Conservation (phyloP, 2,888 invertebrate species). For the Drosophila prolongata region DNA sequence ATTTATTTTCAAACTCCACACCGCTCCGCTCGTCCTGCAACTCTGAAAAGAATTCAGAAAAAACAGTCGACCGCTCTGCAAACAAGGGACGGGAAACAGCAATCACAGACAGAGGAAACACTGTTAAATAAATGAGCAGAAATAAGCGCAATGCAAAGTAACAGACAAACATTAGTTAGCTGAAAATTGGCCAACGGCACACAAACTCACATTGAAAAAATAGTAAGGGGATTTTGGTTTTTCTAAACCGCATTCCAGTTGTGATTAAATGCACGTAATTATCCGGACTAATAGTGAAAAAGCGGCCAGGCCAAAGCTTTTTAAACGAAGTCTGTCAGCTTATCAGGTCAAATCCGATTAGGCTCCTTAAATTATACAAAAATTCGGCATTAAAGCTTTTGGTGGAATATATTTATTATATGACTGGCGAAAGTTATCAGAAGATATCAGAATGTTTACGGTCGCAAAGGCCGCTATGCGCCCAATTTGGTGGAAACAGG, state of each 20-base stretch:
- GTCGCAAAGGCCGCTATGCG: conserved; percentile 10
- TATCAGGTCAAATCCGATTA: conserved; percentile 33
- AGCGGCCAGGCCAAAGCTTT: conserved; percentile 10
- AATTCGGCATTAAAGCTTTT: conserved; percentile 6
- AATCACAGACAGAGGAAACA: conserved; percentile 25
- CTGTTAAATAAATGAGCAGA: conserved; percentile 39
- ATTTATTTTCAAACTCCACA: conserved; percentile 44
- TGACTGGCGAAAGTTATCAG: conserved; percentile 26
- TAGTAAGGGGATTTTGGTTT: conserved; percentile 16
- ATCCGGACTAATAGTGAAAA: conserved; percentile 42
- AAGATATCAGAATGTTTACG: conserved; percentile 34
- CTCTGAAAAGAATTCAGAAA: conserved; percentile 5
- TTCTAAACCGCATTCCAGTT: conserved; percentile 40
- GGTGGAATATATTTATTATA: conserved; percentile 29
- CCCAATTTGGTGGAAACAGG: conserved; percentile 2
- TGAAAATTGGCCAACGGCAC: conserved; percentile 49
- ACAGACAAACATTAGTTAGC: conserved; percentile 59
- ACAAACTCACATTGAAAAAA: conserved; percentile 10
- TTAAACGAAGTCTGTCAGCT: conserved; percentile 30
- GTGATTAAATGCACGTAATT: conserved; percentile 64
- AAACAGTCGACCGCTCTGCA: conserved; percentile 23
- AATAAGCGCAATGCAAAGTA: conserved; percentile 35
- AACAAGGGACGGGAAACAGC: conserved; percentile 25
- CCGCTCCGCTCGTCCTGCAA: conserved; percentile 6
- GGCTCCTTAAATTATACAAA: conserved; percentile 20